These are phyloP conservation scores for Drosophila ananassae DNA, from an alignment of 1,140 invertebrate species.

Conservation along the genomic window DNA sequence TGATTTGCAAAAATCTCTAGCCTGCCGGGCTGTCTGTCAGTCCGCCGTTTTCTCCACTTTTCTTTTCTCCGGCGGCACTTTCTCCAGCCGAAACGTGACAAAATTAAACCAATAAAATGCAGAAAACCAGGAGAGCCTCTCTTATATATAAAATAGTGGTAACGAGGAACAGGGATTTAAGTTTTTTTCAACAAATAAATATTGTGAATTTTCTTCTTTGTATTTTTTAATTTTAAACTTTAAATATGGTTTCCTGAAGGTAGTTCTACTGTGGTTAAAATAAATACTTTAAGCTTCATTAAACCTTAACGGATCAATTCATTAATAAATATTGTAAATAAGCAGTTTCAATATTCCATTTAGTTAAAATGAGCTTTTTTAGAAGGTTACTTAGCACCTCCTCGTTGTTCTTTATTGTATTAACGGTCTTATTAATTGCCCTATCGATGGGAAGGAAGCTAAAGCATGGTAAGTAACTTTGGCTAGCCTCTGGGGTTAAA, in stretches of 20 bases:
- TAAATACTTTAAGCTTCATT: too few species aligned
- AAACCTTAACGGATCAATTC: too few species aligned
- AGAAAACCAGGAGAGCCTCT: constrained; percentile 1
- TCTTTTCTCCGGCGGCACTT: constrained; percentile 17
- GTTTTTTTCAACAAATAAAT: too few species aligned
- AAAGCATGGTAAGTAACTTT: not conserved
- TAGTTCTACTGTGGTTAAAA: too few species aligned
- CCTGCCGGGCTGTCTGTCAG: constrained; percentile 1
- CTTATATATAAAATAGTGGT: constrained; percentile 4
- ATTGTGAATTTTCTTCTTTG: too few species aligned
- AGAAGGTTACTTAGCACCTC: not conserved
- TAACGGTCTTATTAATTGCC: not conserved
- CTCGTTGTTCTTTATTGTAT: not conserved
- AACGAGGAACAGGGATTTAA: too few species aligned
- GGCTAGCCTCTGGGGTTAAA: too few species aligned
- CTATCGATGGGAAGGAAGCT: not conserved
- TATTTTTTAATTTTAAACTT: too few species aligned
- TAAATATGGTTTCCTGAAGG: too few species aligned
- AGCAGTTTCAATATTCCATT: too few species aligned
- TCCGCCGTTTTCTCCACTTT: constrained; percentile 10
- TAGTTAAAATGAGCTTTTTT: not conserved
- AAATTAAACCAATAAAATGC: constrained; percentile 65
- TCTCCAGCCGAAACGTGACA: constrained; percentile 64
- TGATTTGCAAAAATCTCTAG: constrained; percentile 56
- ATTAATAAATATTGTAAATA: too few species aligned